These are phyloP conservation scores for Eupleurogrammus muticus DNA, from an alignment of 2,797 vertebrate genomes.

Conservation along the genomic window DNA sequence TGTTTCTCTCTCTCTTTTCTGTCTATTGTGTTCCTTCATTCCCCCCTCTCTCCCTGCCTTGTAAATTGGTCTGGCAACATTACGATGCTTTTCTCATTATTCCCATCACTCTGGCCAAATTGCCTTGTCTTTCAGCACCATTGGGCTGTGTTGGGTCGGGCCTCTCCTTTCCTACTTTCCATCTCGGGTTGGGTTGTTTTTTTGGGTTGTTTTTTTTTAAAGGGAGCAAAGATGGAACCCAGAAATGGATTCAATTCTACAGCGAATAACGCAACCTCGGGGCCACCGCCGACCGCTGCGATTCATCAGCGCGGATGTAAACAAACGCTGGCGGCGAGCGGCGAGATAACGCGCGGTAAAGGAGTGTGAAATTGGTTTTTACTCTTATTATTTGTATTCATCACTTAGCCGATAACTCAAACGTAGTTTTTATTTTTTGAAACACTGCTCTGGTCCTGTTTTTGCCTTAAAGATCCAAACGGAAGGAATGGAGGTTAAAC, in stretches of 20 bases:
- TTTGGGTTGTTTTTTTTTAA: too few species aligned
- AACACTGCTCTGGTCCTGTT: too few species aligned
- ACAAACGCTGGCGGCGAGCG: slow-evolving; percentile 34
- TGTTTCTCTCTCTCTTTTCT: slow-evolving; percentile 14
- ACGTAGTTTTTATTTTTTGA: too few species aligned
- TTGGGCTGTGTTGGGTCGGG: slow-evolving; percentile 76
- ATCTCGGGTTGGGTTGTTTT: slow-evolving; percentile 52
- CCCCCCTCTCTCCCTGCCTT: slow-evolving; percentile 50
- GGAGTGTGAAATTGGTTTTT: background rate
- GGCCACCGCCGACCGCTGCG: slow-evolving; percentile 31
- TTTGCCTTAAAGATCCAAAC: too few species aligned
- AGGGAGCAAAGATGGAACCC: slow-evolving; percentile 60
- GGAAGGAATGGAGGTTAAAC: too few species aligned
- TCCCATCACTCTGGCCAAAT: slow-evolving; percentile 81
- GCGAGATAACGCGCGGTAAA: slow-evolving; percentile 22
- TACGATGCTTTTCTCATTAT: slow-evolving; percentile 84
- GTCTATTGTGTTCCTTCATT: slow-evolving; percentile 43
- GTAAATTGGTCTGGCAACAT: slow-evolving; percentile 79
- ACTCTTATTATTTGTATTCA: background rate
- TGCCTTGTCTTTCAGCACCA: slow-evolving; percentile 86
- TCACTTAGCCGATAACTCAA: too few species aligned
- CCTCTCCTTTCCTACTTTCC: slow-evolving; percentile 47
- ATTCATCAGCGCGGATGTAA: slow-evolving; percentile 49
- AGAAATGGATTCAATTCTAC: slow-evolving; percentile 64
- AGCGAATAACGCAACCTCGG: slow-evolving; percentile 55